These are phyloP conservation scores for Polylopha cassiicola DNA, from an alignment of 2,888 invertebrate genomes.

Conservation along the genomic window DNA sequence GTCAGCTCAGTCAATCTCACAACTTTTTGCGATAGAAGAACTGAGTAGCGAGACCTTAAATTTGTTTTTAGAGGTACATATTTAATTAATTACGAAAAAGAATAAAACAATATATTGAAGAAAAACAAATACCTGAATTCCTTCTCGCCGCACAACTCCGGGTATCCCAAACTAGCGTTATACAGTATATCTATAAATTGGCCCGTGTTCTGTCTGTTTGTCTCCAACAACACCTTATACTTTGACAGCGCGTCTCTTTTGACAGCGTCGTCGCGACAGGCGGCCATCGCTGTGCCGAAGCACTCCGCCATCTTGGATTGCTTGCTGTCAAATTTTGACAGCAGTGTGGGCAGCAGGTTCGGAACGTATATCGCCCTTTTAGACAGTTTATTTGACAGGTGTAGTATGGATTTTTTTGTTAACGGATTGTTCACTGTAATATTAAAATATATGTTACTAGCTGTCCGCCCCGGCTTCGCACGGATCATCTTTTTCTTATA, in stretches of 20 bases:
- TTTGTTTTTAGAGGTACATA: no score
- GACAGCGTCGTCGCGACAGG: conserved; percentile 18
- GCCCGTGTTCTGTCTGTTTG: conserved; percentile 24
- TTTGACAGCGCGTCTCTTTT: conserved; percentile 22
- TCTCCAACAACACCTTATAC: conserved; percentile 33
- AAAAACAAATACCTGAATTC: conserved; percentile 37
- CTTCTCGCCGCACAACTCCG: conserved; percentile 35
- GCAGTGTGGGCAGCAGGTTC: conserved; percentile 30
- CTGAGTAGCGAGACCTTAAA: no score
- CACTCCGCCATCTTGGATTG: conserved; percentile 34
- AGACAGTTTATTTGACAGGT: conserved; percentile 29
- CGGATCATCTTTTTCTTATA: no score
- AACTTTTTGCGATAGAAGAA: no score
- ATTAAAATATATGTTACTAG: no score
- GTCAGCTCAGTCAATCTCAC: no score
- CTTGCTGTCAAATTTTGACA: conserved; percentile 21
- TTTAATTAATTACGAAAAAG: neutral
- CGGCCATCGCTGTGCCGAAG: conserved; percentile 35
- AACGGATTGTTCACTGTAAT: conserved; percentile 23
- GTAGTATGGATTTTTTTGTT: conserved; percentile 26
- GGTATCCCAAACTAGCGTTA: conserved; percentile 35
- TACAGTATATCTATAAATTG: conserved; percentile 44
- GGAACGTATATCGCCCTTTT: conserved; percentile 37
- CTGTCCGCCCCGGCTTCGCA: no score
- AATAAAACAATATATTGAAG: neutral